A percentile compares a stretch with the other conserved stretches of the same genome.
Evolutionary conservation across 2,797 vertebrate species (phyloP).

Genomic region (Eleutherodactylus coqui): DNA sequence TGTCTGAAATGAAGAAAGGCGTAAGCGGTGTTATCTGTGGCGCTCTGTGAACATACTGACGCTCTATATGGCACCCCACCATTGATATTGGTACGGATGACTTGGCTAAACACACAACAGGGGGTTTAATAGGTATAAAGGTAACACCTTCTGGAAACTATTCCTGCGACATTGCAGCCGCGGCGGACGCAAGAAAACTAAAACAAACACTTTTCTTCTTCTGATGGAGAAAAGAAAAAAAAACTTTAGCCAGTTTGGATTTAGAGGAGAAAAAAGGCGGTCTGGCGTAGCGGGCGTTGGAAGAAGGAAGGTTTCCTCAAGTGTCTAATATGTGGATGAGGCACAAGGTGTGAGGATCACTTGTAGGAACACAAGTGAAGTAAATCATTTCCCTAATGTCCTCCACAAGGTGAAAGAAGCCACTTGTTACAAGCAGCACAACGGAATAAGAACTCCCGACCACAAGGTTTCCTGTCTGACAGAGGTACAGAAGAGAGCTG

Average conservation of each 20-base stretch:
- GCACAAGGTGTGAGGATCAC: neutral
- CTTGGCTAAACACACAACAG: neutral
- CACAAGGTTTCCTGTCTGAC: neutral
- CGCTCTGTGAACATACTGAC: neutral
- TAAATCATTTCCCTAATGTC: neutral
- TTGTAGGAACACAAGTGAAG: neutral
- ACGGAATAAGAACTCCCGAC: neutral
- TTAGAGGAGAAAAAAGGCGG: neutral
- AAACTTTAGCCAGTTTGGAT: no score
- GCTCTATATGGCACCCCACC: neutral
- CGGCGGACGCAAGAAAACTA: neutral
- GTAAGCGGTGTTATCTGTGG: neutral
- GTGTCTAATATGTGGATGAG: no score
- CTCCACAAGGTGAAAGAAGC: neutral
- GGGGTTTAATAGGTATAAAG: neutral
- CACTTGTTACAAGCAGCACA: neutral
- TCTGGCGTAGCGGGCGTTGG: neutral
- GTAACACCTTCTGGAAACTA: neutral
- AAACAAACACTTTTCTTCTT: no score
- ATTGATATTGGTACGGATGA: neutral
- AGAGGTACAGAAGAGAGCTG: neutral
- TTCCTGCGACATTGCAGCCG: neutral
- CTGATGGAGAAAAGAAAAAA: neutral
- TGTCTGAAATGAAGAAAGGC: neutral
- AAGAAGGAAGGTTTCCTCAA: neutral